phyloP scores from a whole-genome alignment of 2,888 invertebrate species.

The Ormyrus pomaceus region DNA sequence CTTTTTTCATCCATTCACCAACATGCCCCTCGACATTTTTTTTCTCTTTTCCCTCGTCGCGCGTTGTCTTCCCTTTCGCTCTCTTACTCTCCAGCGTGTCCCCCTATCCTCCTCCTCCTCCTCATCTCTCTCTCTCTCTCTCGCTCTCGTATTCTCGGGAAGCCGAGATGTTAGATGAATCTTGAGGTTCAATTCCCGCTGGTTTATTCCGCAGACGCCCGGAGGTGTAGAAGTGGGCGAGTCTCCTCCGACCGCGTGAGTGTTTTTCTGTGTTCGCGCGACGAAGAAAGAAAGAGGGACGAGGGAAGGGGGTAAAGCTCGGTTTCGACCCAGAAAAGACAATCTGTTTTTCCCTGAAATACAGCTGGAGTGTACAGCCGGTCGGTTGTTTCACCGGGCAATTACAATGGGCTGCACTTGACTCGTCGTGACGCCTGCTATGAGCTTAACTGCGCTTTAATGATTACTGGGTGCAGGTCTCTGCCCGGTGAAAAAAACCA shows the following conservation, averaged over 20 bases:
- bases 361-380: background rate
- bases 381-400: background rate
- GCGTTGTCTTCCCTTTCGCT: conserved; percentile 38
- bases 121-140: conserved; percentile 1
- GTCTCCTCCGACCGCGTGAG: conserved; percentile 38
- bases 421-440: background rate
- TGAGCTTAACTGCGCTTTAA: too few species aligned
- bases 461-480: too few species aligned
- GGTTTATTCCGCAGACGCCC: conserved; percentile 66
- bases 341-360: conserved; percentile 33
- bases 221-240: conserved; percentile 51
- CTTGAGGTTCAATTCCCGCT: conserved; percentile 71
- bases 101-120: conserved; percentile 52
- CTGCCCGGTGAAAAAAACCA: background rate
- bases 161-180: conserved; percentile 70
- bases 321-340: conserved; percentile 29
- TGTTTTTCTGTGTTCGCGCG: conserved; percentile 53
- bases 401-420: conserved; percentile 15
- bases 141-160: conserved; percentile 6
- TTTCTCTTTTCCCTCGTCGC: conserved; percentile 26
- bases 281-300: conserved; percentile 14
- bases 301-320: background rate
- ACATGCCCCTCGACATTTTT: conserved; percentile 38
- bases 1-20: conserved; percentile 43
- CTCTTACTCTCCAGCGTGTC: conserved; percentile 20